Evolutionary conservation across 2,888 invertebrate species (phyloP).

Genomic region (Unio delphinus): DNA sequence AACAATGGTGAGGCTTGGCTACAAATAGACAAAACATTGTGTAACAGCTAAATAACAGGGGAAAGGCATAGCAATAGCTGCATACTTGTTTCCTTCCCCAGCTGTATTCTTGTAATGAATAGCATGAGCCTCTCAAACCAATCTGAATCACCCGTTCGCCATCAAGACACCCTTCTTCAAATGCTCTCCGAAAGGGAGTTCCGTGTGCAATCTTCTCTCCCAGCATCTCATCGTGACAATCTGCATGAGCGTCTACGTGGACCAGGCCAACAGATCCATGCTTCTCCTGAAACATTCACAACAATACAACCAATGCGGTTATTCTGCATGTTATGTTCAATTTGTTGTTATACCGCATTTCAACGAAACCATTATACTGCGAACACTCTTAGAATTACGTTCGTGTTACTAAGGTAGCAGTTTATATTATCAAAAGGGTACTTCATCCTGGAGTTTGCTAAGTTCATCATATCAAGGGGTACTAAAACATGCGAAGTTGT

Average conservation of each 20-base stretch:
- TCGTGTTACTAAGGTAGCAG: too few species aligned
- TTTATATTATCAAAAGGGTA: too few species aligned
- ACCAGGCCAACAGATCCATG: conserved; percentile 70
- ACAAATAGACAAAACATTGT: too few species aligned
- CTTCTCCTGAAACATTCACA: conserved; percentile 52
- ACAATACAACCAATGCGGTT: neutral
- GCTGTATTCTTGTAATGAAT: conserved; percentile 52
- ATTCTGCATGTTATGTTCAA: too few species aligned
- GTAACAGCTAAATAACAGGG: too few species aligned
- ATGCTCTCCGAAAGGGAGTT: conserved; percentile 68
- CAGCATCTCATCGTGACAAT: conserved; percentile 64
- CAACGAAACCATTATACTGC: too few species aligned
- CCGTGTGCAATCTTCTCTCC: conserved; percentile 69
- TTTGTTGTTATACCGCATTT: too few species aligned
- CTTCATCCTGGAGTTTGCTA: too few species aligned
- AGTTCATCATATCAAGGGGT: too few species aligned
- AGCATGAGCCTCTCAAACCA: conserved; percentile 66
- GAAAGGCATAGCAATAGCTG: neutral
- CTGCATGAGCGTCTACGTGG: conserved; percentile 71
- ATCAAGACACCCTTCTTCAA: conserved; percentile 69
- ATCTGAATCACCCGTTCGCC: conserved; percentile 67
- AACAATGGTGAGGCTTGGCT: neutral
- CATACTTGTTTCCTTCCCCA: conserved; percentile 63
- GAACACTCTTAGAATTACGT: too few species aligned
- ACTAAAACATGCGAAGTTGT: too few species aligned